Conservation (phyloP, 2,888 invertebrate genomes). For the Monoplex corrugatus region DNA sequence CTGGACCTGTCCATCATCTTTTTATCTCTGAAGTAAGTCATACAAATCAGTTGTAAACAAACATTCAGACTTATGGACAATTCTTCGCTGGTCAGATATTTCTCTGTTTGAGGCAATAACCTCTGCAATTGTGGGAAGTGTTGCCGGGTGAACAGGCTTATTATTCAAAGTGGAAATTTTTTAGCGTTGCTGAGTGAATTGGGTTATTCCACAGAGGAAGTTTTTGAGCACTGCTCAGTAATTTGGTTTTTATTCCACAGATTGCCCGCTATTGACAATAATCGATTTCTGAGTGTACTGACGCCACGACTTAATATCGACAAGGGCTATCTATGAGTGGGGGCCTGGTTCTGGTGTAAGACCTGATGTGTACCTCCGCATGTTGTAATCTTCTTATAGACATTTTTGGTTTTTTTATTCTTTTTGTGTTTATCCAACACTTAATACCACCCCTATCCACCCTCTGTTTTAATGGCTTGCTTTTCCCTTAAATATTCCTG, state of each 20-base stretch:
- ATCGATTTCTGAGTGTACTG: constrained; percentile 62
- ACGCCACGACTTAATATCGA: constrained; percentile 59
- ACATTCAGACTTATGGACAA: no score
- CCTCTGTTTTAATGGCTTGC: background rate
- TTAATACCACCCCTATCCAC: background rate
- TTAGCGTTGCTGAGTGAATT: background rate
- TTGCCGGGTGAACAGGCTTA: no score
- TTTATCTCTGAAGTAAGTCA: no score
- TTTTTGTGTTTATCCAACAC: background rate
- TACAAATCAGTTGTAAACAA: no score
- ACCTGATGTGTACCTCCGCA: constrained; percentile 16
- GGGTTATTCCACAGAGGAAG: background rate
- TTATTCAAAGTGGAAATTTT: background rate
- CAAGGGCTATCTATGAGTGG: constrained; percentile 49
- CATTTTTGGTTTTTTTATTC: background rate
- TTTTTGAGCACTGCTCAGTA: background rate
- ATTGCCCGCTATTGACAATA: constrained; percentile 62
- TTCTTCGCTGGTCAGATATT: no score
- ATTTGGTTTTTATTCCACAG: constrained; percentile 49
- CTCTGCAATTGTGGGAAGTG: background rate
- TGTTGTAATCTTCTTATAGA: background rate
- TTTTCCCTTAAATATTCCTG: background rate
- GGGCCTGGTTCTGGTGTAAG: constrained; percentile 28
- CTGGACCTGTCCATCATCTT: no score
- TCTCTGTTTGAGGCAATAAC: no score